phyloP scores from a whole-genome alignment of 2,888 invertebrate species.

The Siphonodentalium dalli region DNA sequence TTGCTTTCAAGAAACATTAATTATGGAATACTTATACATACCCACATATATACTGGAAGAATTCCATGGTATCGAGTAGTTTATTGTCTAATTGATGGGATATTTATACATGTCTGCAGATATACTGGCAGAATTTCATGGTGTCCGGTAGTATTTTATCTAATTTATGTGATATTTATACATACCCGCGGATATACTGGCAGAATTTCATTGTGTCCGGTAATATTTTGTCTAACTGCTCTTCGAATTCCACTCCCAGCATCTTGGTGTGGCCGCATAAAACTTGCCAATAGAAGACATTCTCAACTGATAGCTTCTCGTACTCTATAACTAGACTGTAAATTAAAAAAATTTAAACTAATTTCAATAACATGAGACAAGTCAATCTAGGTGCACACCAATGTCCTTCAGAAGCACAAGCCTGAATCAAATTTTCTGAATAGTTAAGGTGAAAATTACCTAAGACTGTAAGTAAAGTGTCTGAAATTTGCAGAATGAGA shows the following conservation, averaged over 20 bases:
- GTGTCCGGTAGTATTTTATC: neutral
- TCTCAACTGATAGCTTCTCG: conserved; percentile 59
- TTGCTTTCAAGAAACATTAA: no score
- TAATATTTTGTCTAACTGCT: conserved; percentile 69
- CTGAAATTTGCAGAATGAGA: no score
- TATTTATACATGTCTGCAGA: neutral
- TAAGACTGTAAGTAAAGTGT: no score
- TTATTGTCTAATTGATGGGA: neutral
- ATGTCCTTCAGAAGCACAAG: no score
- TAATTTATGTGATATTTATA: conserved; percentile 29
- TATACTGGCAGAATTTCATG: conserved; percentile 60
- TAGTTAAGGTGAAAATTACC: no score
- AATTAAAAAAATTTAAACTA: no score
- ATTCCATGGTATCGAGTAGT: conserved; percentile 60
- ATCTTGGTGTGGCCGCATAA: conserved; percentile 69
- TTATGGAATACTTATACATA: no score
- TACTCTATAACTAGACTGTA: conserved; percentile 51
- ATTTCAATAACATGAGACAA: no score
- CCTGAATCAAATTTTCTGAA: no score
- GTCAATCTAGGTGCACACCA: no score
- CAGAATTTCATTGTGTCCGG: conserved; percentile 80
- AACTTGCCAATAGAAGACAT: conserved; percentile 73
- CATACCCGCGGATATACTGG: conserved; percentile 76
- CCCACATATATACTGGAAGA: neutral
- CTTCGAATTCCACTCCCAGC: conserved; percentile 65